Evolutionary conservation across 2,888 invertebrate species (phyloP).

Genomic region (Limnephilus auricula): DNA sequence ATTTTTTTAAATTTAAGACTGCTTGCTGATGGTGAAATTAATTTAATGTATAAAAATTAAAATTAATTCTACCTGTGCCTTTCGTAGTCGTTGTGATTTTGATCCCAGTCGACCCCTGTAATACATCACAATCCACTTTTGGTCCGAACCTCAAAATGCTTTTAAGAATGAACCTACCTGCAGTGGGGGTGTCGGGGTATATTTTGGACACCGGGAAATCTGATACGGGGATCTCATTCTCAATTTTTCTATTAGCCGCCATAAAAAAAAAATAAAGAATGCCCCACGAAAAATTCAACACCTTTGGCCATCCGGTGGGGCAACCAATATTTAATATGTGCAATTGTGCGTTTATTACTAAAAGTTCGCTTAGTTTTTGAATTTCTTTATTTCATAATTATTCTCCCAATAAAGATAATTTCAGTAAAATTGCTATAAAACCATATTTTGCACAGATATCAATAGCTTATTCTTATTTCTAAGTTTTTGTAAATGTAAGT

Average conservation of each 20-base stretch:
- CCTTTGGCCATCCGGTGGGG: not conserved
- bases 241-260: slow-evolving; percentile 65
- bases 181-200: slow-evolving; percentile 57
- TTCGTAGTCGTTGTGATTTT: slow-evolving; percentile 2
- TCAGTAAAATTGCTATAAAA: not conserved
- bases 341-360: no score
- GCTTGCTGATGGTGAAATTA: not conserved
- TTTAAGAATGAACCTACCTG: slow-evolving; percentile 61
- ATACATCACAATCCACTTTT: slow-evolving; percentile 56
- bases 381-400: not conserved
- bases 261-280: not conserved
- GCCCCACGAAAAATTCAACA: not conserved
- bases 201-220: slow-evolving; percentile 57
- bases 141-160: slow-evolving; percentile 61
- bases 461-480: no score
- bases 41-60: not conserved
- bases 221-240: slow-evolving; percentile 62
- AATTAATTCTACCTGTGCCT: slow-evolving; percentile 8
- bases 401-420: not conserved
- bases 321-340: not conserved
- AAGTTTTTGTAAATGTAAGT: no score
- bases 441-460: not conserved
- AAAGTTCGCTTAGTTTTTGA: not conserved
- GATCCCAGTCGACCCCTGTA: slow-evolving; percentile 23
- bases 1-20: not conserved